Percentiles rank a stretch among this genome's conserved stretches.
phyloP scores from a whole-genome alignment of 2,888 invertebrate genomes.

The Yponomeuta malinellus region DNA sequence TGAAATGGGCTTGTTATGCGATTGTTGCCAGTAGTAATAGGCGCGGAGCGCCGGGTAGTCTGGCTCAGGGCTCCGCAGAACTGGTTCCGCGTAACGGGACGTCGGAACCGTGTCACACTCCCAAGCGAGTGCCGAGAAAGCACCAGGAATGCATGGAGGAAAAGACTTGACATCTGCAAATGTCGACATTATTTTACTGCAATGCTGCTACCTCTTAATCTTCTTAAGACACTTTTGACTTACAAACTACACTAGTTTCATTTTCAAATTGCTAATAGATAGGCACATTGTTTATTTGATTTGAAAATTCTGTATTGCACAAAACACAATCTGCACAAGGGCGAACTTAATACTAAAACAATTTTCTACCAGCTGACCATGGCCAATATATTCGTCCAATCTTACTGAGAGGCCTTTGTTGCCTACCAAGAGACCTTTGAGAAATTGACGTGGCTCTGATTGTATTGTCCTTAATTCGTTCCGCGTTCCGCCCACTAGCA shows the following conservation, averaged over 20 bases:
- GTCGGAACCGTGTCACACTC: slow-evolving; percentile 36
- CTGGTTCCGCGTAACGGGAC: slow-evolving; percentile 44
- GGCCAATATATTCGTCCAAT: too few relatives aligned
- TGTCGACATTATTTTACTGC: background rate
- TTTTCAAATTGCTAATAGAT: too few relatives aligned
- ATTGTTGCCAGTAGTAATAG: background rate
- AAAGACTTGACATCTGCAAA: background rate
- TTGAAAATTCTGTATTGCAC: too few relatives aligned
- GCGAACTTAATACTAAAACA: too few relatives aligned
- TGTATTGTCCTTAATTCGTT: background rate
- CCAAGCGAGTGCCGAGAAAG: slow-evolving; percentile 1
- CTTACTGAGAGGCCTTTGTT: too few relatives aligned
- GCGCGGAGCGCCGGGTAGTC: background rate
- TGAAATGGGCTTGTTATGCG: background rate
- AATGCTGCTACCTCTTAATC: background rate
- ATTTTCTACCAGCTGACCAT: too few relatives aligned
- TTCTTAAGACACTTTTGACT: background rate
- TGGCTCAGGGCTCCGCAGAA: slow-evolving; percentile 25
- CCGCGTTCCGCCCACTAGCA: slow-evolving; percentile 4
- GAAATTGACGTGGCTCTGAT: background rate
- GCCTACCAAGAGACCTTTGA: too few relatives aligned
- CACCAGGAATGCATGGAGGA: background rate
- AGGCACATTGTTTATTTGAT: too few relatives aligned
- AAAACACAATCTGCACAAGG: too few relatives aligned
- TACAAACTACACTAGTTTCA: background rate